These are phyloP conservation scores for Sarcophaga carnaria DNA, from an alignment of 2,888 invertebrate genomes.

Conservation along the genomic window DNA sequence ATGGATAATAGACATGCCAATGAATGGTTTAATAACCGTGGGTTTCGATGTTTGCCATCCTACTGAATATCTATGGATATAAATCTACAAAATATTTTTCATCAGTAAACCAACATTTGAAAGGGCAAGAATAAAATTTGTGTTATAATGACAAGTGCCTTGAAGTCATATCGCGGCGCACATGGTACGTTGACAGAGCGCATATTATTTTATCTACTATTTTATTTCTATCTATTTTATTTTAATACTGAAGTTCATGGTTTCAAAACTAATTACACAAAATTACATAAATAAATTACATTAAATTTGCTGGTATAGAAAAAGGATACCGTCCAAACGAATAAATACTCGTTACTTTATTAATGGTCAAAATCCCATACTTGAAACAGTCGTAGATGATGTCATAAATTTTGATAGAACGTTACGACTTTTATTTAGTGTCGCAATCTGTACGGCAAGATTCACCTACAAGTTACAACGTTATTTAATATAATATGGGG, in stretches of 20 bases:
- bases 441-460: conserved; percentile 94
- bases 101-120: no score
- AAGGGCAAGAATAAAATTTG: no score
- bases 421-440: conserved; percentile 95
- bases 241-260: conserved; percentile 88
- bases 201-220: conserved; percentile 93
- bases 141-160: no score
- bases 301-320: conserved; percentile 79
- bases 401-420: conserved; percentile 90
- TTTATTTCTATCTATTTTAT: conserved; percentile 94
- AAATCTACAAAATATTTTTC: conserved; percentile 49
- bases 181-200: conserved; percentile 84
- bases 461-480: conserved; percentile 94
- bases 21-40: conserved; percentile 88
- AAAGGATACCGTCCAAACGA: conserved; percentile 85
- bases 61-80: conserved; percentile 86
- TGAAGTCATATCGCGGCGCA: conserved; percentile 73
- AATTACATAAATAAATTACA: conserved; percentile 80
- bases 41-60: conserved; percentile 96
- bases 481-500: conserved; percentile 88
- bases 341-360: conserved; percentile 87
- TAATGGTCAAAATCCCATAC: conserved; percentile 85
- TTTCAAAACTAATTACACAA: conserved; percentile 84
- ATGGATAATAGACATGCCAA: conserved; percentile 89
- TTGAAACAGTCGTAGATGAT: conserved; percentile 94